Evolutionary conservation across 2,888 invertebrate species (phyloP), one percentile per base, ranked within the genome.

Genomic region (Chymomyza fuscimana): DNA sequence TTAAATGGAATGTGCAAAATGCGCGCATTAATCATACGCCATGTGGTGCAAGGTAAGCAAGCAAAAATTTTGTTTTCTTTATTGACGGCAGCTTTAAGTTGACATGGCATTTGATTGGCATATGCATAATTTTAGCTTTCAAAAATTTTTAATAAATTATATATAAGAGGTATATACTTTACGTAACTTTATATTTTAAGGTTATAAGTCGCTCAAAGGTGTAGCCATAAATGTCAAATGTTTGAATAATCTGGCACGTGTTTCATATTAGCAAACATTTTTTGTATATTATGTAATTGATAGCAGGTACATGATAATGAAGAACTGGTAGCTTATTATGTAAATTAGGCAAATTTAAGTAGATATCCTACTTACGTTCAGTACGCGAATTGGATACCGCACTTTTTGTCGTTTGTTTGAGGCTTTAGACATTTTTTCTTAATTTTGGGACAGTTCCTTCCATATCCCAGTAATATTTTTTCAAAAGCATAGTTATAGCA

Each of bases 11-110:
- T 76, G 70, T 77, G 64, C 73, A 74, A 77, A 82, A 71, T 69
- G 36, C 67, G 50, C 66, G 52, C 81, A 84, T 84, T 77, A 86
- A 86, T 87, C 83, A 87, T 82, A 80, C 83, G 83, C 88, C 83
- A 84, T 87, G 87, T 84, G 87, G 64, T 81, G 73, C 76, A 58
- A 60, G 40, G n/a, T 46, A 40, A 36, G 22, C 46, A 36, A 61
- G n/a, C 32, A 16, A 61, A 61, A 5, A 61, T 40, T 9, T 4
- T 54, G 3, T 32, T 25, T 25, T 32, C 32, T 32, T 32, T 32
- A 46, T 46, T 46, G 40, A 54, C 52, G 52, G 16, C 19, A 58
- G 58, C 58, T 58, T 58, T 25, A 7, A 19, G 5, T 58, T 58
- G 25, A 15, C 25, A 25, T 7, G 58, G 12, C 25, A 10, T 58